phyloP scores from a whole-genome alignment of 35 echinoderm and acorn worm species.

The Ophiothrix spiculata region DNA sequence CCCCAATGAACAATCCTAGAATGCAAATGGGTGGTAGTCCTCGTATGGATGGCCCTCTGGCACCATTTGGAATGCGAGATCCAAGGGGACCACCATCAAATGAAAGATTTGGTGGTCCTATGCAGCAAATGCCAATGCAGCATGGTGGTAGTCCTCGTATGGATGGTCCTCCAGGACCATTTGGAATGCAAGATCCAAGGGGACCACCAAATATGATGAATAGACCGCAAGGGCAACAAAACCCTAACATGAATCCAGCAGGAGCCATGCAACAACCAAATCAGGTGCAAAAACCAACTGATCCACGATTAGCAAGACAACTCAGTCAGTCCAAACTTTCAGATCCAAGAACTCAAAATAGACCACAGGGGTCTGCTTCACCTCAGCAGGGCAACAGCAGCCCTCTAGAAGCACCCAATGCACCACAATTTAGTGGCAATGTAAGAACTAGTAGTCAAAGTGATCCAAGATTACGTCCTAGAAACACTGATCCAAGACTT shows the following conservation, averaged over 20 bases:
- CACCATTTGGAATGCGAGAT: not conserved
- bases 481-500: constrained; percentile 1
- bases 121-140: not conserved
- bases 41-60: constrained; percentile 5
- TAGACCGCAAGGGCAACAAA: not conserved
- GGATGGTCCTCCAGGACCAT: constrained; percentile 6
- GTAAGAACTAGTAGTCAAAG: not conserved
- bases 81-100: not conserved
- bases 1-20: constrained; percentile 28
- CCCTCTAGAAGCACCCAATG: not conserved
- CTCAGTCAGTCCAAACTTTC: constrained; percentile 22
- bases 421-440: not conserved
- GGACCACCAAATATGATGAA: not conserved
- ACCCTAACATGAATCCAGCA: constrained; percentile 12
- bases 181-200: not conserved
- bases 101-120: constrained; percentile 44
- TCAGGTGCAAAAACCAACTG: not conserved
- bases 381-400: not conserved
- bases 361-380: not conserved
- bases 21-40: constrained; percentile 19
- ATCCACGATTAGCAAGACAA: constrained; percentile 17
- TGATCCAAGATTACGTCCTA: not conserved
- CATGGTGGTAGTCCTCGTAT: not conserved
- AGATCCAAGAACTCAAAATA: constrained; percentile 19
- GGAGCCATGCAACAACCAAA: not conserved